These are phyloP conservation scores for Sebastolobus alascanus DNA, from an alignment of 2,797 vertebrate genomes.

Conservation along the genomic window DNA sequence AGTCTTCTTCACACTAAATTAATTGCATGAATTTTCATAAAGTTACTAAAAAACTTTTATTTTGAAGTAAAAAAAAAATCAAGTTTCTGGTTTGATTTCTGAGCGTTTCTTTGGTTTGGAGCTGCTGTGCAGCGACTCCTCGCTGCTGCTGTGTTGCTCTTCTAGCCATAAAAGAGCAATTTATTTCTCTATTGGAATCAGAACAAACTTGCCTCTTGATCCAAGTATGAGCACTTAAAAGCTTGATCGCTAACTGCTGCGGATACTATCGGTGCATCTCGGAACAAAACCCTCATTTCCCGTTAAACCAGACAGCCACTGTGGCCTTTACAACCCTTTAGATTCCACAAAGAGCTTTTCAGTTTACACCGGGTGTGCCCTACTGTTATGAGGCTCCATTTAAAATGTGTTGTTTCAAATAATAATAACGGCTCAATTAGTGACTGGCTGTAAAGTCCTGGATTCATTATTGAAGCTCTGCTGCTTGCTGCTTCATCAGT, in stretches of 20 bases:
- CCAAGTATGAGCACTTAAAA: conserved; percentile 5
- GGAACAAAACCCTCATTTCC: conserved; percentile 9
- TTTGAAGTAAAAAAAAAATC: conserved; percentile 10
- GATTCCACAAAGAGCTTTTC: conserved; percentile 6
- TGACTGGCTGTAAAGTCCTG: conserved; percentile 40
- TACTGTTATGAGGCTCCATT: conserved; percentile 31
- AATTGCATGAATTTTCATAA: conserved; percentile 1
- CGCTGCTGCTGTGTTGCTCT: neutral
- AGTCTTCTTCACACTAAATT: neutral
- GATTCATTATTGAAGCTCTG: conserved; percentile 42
- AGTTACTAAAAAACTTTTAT: neutral
- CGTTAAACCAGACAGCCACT: conserved; percentile 22
- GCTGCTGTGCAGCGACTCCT: neutral
- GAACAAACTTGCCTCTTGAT: conserved; percentile 10
- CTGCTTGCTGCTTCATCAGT: conserved; percentile 5
- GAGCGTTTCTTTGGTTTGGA: neutral
- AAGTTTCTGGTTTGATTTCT: neutral
- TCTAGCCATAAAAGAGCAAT: neutral
- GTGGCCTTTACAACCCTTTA: conserved; percentile 28
- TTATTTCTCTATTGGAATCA: neutral
- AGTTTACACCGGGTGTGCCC: conserved; percentile 25
- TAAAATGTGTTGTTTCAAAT: conserved; percentile 52
- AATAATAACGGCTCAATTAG: conserved; percentile 61
- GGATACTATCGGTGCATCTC: neutral
- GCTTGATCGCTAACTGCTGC: neutral